phyloP scores from a whole-genome alignment of 2,797 vertebrate genomes.

The Cyprinodon diabolis region DNA sequence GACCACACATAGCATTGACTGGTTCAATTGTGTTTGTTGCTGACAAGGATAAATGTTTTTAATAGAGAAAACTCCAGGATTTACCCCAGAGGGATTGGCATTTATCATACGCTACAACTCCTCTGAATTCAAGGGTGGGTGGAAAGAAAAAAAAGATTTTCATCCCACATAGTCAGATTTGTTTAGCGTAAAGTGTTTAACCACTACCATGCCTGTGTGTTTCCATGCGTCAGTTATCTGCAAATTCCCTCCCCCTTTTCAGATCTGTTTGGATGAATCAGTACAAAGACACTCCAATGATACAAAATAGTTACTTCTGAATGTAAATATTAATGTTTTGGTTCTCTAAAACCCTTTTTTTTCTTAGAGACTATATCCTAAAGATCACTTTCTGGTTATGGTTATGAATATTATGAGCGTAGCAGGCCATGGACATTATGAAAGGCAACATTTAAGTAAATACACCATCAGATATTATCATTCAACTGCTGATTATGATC shows the following conservation, averaged over 20 bases:
- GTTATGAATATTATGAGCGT: not conserved
- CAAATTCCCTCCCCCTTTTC: constrained; percentile 11
- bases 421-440: no score
- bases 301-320: no score
- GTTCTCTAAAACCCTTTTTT: no score
- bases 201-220: constrained; percentile 13
- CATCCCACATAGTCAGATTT: constrained; percentile 52
- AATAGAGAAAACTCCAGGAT: constrained; percentile 63
- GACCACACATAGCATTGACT: constrained; percentile 58
- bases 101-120: constrained; percentile 21
- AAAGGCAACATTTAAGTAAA: no score
- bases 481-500: not conserved
- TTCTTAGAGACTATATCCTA: no score
- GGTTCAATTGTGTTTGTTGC: constrained; percentile 42
- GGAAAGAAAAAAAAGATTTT: constrained; percentile 17
- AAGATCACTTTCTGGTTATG: no score
- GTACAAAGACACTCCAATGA: not conserved
- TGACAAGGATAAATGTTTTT: constrained; percentile 70
- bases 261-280: constrained; percentile 15
- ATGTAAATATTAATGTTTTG: no score
- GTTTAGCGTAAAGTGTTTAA: constrained; percentile 37
- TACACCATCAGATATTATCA: not conserved
- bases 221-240: not conserved
- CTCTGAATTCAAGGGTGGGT: constrained; percentile 46
- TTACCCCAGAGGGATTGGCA: constrained; percentile 39